Evolutionary conservation across 2,113 vertebrate species (phyloP), one percentile per base, ranked within the genome.

Genomic region (Corvus cornix): DNA sequence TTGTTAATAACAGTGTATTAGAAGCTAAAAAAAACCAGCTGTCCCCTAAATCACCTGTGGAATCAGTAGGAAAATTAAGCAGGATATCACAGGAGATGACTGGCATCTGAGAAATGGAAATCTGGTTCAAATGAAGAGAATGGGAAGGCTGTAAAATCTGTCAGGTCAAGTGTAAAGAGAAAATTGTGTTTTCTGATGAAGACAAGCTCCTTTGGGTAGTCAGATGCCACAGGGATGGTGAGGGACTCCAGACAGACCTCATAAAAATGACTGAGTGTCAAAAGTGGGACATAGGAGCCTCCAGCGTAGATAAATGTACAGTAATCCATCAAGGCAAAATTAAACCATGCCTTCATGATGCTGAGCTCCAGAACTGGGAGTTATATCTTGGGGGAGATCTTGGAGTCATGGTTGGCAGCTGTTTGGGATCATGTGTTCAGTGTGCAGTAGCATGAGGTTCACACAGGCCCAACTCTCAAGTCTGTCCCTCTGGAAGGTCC

Each of bases 371-470:
- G 80, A 80, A 12, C 35, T n/a, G 9, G 33, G 55, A 73, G 21
- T n/a, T 82, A 11, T 13, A 19, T 22, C 52, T 23, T 56, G 16
- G 17, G 14, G 7, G 15, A 67, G 43, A 62, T 41, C 73, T 35
- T 48, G 48, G 64, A 81, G 60, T 53, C 16, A 3, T 0, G 2
- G 16, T 5, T 68, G 48, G 31, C 53, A 70, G 64, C 22, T 10
- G 0, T 66, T 60, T 46, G 74, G 30, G 51, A 8, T 84, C 1
- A 0, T 18, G 18, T 2, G 3, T 16, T 75, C 63, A 0, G 1
- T 35, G 46, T 37, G 41, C 76, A 49, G 35, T n/a, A 46, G 51
- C n/a, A 10, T 30, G 66, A 41, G 11, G 30, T 6, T 56, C 58
- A 48, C 48, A 24, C 16, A 9, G 28, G 13, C n/a, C 23, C 58